Percentiles rank a stretch among this genome's conserved stretches.
Conservation (phyloP, 53 echinoderm and acorn worm genomes). For the Mesocentrotus franciscanus region DNA sequence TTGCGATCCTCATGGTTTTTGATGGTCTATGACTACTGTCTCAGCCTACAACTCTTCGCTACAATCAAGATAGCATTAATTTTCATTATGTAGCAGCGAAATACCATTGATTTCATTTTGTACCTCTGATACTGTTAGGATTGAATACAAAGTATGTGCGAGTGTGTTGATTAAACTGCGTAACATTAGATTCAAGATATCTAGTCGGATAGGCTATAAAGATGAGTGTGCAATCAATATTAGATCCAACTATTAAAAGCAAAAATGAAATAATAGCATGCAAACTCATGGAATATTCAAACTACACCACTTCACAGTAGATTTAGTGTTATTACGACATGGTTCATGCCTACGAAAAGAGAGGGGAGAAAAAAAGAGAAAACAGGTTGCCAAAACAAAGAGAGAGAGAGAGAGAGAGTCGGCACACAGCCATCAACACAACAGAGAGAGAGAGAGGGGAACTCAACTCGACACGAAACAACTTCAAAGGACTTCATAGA, state of each 20-base stretch:
- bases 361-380: background rate
- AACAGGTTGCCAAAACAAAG: background rate
- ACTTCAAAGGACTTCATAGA: conserved; percentile 35
- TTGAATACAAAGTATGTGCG: conserved; percentile 29
- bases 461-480: conserved; percentile 11
- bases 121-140: background rate
- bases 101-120: background rate
- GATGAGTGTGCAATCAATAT: background rate
- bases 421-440: background rate
- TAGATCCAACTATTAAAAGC: conserved; percentile 27
- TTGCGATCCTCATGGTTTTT: background rate
- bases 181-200: background rate
- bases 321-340: conserved; percentile 17
- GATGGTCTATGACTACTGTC: background rate
- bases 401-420: conserved; percentile 2
- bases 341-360: conserved; percentile 32
- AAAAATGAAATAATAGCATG: conserved; percentile 21
- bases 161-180: background rate
- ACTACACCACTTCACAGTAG: conserved; percentile 9
- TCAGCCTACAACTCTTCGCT: background rate
- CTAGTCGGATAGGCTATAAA: background rate
- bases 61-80: background rate
- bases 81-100: background rate
- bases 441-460: conserved; percentile 8
- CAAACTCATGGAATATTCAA: conserved; percentile 16